Evolutionary conservation across 2,888 invertebrate species (phyloP), one percentile per base, ranked within the genome.

Genomic region (Pammene aurita): DNA sequence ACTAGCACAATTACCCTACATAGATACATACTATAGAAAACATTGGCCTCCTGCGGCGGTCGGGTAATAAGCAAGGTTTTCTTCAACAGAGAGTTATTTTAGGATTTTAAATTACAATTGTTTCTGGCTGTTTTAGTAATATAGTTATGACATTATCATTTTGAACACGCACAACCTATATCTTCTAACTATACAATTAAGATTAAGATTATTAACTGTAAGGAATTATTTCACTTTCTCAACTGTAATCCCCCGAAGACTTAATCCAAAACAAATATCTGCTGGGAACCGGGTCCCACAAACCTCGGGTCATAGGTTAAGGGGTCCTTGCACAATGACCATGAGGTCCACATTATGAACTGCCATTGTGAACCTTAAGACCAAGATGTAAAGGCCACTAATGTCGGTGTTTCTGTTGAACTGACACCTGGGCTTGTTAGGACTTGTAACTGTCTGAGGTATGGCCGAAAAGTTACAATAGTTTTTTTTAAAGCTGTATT

Each of bases 281-380:
- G 80, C 80, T 84, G 84, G 80, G 85, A 84, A 84, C 80, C 73
- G 71, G 75, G 84, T 83, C 84, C 82, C 73, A 73, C 76, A 73
- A 80, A 78, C 80, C 79, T 75, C 72, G 81, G 85, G 84, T 84
- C 81, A 81, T 71, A 78, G 83, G 82, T 76, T 81, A 82, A 83
- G 72, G 78, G 79, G 81, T 77, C 77, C 82, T 83, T 81, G 80
- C 9, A 54, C 79, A 67, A 68, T 64, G 54, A 44, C 52, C 67
- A 66, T 66, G 34, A 34, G n/a, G 26, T 26, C 26, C 26, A 26
- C 26, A 26, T 26, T 26, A 26, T 4, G 26, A 26, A 26, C 26
- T 26, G 26, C 26, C 26, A 26, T 2, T 26, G 26, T 26, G 26
- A 26, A 26, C 26, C 26, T 26, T 26, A 26, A 26, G 2, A 2